Conservation (phyloP, 1,140 invertebrate species). For the Pseudomyrmex flavicornis region DNA sequence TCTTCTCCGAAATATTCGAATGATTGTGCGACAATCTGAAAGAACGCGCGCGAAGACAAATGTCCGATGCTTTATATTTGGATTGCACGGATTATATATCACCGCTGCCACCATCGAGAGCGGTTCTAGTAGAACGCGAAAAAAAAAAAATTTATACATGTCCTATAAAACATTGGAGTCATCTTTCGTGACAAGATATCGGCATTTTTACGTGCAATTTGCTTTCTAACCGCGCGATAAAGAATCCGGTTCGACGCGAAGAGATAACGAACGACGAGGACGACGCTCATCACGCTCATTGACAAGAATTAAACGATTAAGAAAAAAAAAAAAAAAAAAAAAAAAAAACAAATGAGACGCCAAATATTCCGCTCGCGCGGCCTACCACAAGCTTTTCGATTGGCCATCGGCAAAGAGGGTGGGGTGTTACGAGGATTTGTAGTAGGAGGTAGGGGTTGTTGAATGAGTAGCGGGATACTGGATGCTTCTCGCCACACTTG, state of each 20-base stretch:
- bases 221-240: too few relatives aligned
- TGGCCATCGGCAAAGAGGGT: slow-evolving; percentile 58
- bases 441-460: slow-evolving; percentile 78
- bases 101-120: too few relatives aligned
- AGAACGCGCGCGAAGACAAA: background rate
- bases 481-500: slow-evolving; percentile 73
- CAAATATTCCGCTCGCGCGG: background rate
- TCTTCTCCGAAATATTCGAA: slow-evolving; percentile 28
- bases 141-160: too few relatives aligned
- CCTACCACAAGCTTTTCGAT: slow-evolving; percentile 52
- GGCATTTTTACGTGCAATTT: too few relatives aligned
- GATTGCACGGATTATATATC: background rate
- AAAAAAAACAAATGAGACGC: background rate
- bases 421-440: slow-evolving; percentile 61
- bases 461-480: slow-evolving; percentile 77
- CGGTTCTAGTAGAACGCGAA: too few relatives aligned
- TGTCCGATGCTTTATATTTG: background rate
- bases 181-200: too few relatives aligned
- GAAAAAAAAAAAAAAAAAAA: too few relatives aligned
- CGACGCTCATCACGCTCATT: too few relatives aligned
- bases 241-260: too few relatives aligned
- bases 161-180: too few relatives aligned
- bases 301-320: too few relatives aligned
- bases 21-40: background rate
- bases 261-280: too few relatives aligned